A percentile compares a stretch with the other conserved stretches of the same genome.
These are phyloP conservation scores for Caenorhabditis imperialis DNA, from an alignment of 2,888 invertebrate species.

Conservation along the genomic window DNA sequence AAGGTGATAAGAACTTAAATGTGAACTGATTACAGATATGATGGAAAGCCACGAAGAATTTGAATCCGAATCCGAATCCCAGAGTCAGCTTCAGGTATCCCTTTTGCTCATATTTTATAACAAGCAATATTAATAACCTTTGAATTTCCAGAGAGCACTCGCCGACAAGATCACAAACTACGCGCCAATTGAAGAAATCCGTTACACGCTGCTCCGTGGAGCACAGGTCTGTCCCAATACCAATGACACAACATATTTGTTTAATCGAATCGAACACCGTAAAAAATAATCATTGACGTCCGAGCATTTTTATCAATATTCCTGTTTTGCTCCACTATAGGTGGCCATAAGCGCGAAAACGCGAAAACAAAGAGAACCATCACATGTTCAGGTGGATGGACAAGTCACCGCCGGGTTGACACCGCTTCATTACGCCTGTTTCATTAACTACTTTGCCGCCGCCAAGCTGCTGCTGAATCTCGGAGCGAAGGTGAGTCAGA, in stretches of 20 bases:
- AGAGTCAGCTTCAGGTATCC: slow-evolving; percentile 42
- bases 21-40: slow-evolving; percentile 26
- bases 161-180: slow-evolving; percentile 92
- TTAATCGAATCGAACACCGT: slow-evolving; percentile 28
- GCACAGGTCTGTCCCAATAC: slow-evolving; percentile 81
- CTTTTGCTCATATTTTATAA: no score
- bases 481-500: slow-evolving; percentile 74
- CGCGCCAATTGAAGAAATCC: slow-evolving; percentile 89
- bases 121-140: neutral
- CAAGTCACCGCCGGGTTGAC: slow-evolving; percentile 89
- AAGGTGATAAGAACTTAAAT: no score
- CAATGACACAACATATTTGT: no score
- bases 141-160: slow-evolving; percentile 85
- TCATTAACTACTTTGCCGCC: slow-evolving; percentile 86
- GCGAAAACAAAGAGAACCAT: no score
- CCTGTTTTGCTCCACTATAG: slow-evolving; percentile 9
- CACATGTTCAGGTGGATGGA: slow-evolving; percentile 82
- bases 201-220: slow-evolving; percentile 89
- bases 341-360: no score
- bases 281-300: slow-evolving; percentile 31
- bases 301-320: slow-evolving; percentile 35
- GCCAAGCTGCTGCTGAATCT: slow-evolving; percentile 87
- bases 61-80: slow-evolving; percentile 27
- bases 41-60: slow-evolving; percentile 44
- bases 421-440: slow-evolving; percentile 92